Percentiles rank a stretch among this genome's conserved stretches.
Evolutionary conservation across 1,140 invertebrate species (phyloP).

Genomic region (Phenacoccus solenopsis): DNA sequence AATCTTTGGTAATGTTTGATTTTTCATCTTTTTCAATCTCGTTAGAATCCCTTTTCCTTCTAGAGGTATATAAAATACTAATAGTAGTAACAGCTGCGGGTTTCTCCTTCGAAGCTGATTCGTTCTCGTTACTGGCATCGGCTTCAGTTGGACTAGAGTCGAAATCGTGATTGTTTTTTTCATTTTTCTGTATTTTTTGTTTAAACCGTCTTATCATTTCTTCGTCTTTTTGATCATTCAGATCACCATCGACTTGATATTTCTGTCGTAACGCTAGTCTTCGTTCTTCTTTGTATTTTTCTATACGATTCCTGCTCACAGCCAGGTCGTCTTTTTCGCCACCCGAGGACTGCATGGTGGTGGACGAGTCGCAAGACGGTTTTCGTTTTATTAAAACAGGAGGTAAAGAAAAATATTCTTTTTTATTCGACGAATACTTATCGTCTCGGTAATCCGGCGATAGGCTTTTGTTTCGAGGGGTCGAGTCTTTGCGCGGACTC

Average conservation of each 20-base stretch:
- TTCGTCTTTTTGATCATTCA: constrained; percentile 43
- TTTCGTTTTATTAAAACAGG: not conserved
- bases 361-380: not conserved
- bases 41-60: constrained; percentile 21
- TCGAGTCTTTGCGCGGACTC: not conserved
- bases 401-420: not conserved
- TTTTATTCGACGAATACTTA: not conserved
- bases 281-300: constrained; percentile 77
- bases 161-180: not conserved
- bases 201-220: constrained; percentile 19
- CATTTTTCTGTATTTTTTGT: constrained; percentile 31
- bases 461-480: not conserved
- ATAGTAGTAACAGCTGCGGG: constrained; percentile 26
- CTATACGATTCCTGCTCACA: constrained; percentile 27
- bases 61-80: constrained; percentile 27
- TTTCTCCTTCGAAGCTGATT: not conserved
- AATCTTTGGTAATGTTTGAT: not conserved
- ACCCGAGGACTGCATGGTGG: not conserved
- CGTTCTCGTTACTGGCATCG: not conserved
- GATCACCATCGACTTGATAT: constrained; percentile 62
- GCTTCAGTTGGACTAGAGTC: constrained; percentile 25
- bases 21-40: not conserved
- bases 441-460: not conserved
- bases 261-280: constrained; percentile 72
- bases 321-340: not conserved